A percentile compares a stretch with the other conserved stretches of the same genome.
Evolutionary conservation across 1,140 invertebrate species (phyloP).

Genomic region (Calephelis nemesis): DNA sequence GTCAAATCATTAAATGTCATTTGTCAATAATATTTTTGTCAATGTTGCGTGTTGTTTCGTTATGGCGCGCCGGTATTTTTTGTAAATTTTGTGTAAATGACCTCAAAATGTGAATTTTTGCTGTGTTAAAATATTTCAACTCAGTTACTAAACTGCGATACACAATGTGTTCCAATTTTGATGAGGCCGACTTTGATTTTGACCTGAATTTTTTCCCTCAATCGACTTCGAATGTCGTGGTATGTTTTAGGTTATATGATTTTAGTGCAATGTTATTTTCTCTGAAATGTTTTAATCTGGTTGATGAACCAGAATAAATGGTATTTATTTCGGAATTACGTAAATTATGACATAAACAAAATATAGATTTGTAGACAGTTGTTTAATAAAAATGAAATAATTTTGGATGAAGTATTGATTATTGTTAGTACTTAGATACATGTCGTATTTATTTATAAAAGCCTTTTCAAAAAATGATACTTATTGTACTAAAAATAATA

Average conservation of each 20-base stretch:
- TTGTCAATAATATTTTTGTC: not conserved
- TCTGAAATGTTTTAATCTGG: not conserved
- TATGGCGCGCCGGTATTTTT: constrained; percentile 45
- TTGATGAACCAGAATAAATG: too few relatives aligned
- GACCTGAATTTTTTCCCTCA: constrained; percentile 50
- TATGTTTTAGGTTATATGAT: constrained; percentile 46
- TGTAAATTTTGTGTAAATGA: constrained; percentile 29
- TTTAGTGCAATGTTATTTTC: not conserved
- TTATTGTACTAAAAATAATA: too few relatives aligned
- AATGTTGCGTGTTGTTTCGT: constrained; percentile 11
- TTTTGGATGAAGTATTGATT: too few relatives aligned
- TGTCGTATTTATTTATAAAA: too few relatives aligned
- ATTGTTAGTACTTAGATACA: too few relatives aligned
- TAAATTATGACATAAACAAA: too few relatives aligned
- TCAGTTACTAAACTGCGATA: not conserved
- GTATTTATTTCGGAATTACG: too few relatives aligned
- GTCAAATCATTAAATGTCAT: not conserved
- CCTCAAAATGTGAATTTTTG: constrained; percentile 16
- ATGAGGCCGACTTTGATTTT: constrained; percentile 51
- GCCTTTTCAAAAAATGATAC: too few relatives aligned
- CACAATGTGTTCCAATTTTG: constrained; percentile 45
- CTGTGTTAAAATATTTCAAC: not conserved
- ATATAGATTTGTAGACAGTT: too few relatives aligned
- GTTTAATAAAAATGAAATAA: too few relatives aligned
- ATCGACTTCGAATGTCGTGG: constrained; percentile 39